Percentiles rank a stretch among this genome's conserved stretches.
Evolutionary conservation across 2,888 invertebrate genomes (phyloP).

Genomic region (Athetis lepigone): DNA sequence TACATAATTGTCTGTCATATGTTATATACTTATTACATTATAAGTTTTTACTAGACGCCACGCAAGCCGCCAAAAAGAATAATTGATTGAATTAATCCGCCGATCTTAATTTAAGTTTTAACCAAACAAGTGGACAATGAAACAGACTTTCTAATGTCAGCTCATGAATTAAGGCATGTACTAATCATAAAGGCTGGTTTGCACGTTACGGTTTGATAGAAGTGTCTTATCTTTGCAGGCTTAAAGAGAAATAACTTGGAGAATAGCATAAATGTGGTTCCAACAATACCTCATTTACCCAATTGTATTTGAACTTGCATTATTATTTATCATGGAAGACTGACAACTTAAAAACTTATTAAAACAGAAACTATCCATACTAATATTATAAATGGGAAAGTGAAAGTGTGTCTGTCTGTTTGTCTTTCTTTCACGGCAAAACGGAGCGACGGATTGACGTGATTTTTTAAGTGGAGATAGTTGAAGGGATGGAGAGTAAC

Average conservation of each 20-base stretch:
- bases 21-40: background rate
- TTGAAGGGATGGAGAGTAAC: too few relatives aligned
- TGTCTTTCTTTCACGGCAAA: too few relatives aligned
- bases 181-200: conserved; percentile 13
- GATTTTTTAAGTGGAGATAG: too few relatives aligned
- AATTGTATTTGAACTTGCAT: too few relatives aligned
- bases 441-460: too few relatives aligned
- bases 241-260: background rate
- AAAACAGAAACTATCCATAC: too few relatives aligned
- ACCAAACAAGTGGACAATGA: conserved; percentile 48
- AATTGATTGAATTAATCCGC: conserved; percentile 68
- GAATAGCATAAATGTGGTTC: background rate
- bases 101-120: conserved; percentile 69
- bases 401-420: too few relatives aligned
- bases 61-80: conserved; percentile 35
- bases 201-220: conserved; percentile 46
- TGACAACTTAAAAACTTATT: too few relatives aligned
- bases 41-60: conserved; percentile 22
- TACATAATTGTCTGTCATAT: too few relatives aligned
- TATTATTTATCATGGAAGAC: too few relatives aligned
- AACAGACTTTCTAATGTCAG: conserved; percentile 25
- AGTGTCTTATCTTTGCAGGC: conserved; percentile 18
- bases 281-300: background rate
- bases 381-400: too few relatives aligned
- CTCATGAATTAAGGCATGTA: conserved; percentile 37